Percentiles rank a stretch among this genome's conserved stretches.
Evolutionary conservation across 2,888 invertebrate genomes (phyloP).

Genomic region (Bellardia bayeri): DNA sequence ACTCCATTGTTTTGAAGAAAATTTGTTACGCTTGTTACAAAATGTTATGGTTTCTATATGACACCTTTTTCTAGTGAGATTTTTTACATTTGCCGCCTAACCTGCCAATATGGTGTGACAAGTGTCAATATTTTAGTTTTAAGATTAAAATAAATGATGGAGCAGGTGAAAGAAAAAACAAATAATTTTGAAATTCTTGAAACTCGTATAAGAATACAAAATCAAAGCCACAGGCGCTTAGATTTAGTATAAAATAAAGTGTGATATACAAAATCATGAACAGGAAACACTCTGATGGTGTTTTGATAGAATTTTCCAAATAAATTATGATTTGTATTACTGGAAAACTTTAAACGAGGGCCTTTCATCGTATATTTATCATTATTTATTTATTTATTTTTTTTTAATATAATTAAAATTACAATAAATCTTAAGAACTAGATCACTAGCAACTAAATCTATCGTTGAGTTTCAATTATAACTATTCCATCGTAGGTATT

Average conservation of each 20-base stretch:
- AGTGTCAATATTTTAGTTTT: slow-evolving; percentile 41
- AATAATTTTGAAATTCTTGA: neutral
- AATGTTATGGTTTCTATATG: slow-evolving; percentile 30
- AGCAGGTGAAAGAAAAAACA: slow-evolving; percentile 13
- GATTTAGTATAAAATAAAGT: neutral
- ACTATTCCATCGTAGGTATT: too few species aligned
- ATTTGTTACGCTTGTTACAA: slow-evolving; percentile 6
- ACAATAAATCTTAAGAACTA: too few species aligned
- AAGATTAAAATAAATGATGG: neutral
- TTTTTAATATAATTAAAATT: too few species aligned
- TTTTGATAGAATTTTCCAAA: neutral
- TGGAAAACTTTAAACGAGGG: neutral
- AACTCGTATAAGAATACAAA: neutral
- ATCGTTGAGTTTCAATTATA: too few species aligned
- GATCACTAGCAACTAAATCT: too few species aligned
- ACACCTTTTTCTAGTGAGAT: slow-evolving; percentile 33
- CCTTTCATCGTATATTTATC: too few species aligned
- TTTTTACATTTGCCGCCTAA: slow-evolving; percentile 15
- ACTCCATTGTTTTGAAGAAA: neutral
- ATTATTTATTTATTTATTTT: too few species aligned
- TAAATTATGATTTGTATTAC: neutral
- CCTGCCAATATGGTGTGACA: slow-evolving; percentile 36
- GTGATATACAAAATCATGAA: neutral
- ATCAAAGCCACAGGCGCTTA: slow-evolving; percentile 19
- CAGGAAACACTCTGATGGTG: neutral